Evolutionary conservation across 2,113 vertebrate species (phyloP), one percentile per base, ranked within the genome.

Genomic region (Rhynchomys soricoides): DNA sequence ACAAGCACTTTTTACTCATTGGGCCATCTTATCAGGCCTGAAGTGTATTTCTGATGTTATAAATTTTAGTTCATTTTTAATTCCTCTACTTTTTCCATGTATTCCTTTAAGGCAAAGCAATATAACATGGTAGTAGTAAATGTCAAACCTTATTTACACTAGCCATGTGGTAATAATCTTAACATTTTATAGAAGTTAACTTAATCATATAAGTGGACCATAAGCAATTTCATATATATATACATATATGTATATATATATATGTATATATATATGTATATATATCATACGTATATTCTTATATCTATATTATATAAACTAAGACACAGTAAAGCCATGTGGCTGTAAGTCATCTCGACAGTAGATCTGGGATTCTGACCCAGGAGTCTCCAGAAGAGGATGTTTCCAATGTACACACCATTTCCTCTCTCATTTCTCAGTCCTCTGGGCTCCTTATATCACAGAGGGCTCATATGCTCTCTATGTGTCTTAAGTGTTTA

Each of bases 31-130:
- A 31, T 45, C 40, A 19, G 26, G 29, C 40, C 13, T 34, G 9
- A 66, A 86, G 29, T 45, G 1, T 34, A 52, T 78, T 87, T 92
- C n/a, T 45, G 45, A 74, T 86, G 26, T 81, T 78, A 86, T 86
- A 91, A 40, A 91, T 75, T 90, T 91, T 48, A 93, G 24, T 90
- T 83, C 52, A 43, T 86, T 95, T 85, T 45, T 16, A 45, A 21
- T 79, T 85, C 31, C 71, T 5, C 17, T 71, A 31, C 40, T 34
- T 19, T 82, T 82, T 86, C 43, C 13, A 15, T 86, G 48, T 16
- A 52, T 81, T 73, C 59, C 71, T 96, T 17, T 95, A 16, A 64
- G 83, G 40, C 43, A 11, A 50, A 90, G 82, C 4, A 71, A 73
- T 64, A 29, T 57, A 93, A 91, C 1, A 64, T 57, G 70, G 21